Evolutionary conservation across 2,797 vertebrate species (phyloP), one percentile per base, ranked within the genome.

Genomic region (Gymnopithys bicolor): DNA sequence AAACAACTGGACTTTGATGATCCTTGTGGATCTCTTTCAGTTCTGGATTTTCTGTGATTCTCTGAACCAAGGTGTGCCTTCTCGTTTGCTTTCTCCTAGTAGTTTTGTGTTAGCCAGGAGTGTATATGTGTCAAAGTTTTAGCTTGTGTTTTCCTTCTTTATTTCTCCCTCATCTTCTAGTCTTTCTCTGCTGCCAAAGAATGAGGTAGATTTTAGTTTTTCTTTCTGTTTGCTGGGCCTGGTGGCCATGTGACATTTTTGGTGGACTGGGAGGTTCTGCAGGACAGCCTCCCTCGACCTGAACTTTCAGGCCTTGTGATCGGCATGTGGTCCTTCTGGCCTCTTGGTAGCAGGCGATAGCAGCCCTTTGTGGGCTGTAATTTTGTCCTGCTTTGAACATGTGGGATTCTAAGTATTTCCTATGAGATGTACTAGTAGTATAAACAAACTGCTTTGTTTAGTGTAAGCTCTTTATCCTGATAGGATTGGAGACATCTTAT

Each of bases 381-480:
- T 88, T 75, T 76, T 64, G 64, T 87, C 19, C 46, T 87, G 45
- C 80, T 94, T 94, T 89, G 80, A 77, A 55, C 60, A 37, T 51
- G 67, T 74, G 89, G 52, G 88, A 88, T 79, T 87, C 35, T 22
- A 18, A 90, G 25, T 52, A 52, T 90, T 91, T 94, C 83, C 85
- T 91, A 90, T 86, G 94, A 94, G 83, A 84, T 80, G 41, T 84
- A 77, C 83, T 51, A 52, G 23, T 48, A 89, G 60, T 84, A n/a
- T 93, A 95, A 95, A 96, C 85, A 96, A 90, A 68, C 60, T 21
- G 56, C 64, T 95, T 94, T 95, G 88, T 95, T 92, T 96, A 90
- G 60, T 64, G 10, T 92, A 82, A 93, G 89, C 85, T 68, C 63
- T 94, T 96, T 90, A 90, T 96, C 90, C 94, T n/a, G 18, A 12